A percentile compares a stretch with the other conserved stretches of the same genome.
Evolutionary conservation across 2,113 vertebrate species (phyloP).

Genomic region (Mungos mungo): DNA sequence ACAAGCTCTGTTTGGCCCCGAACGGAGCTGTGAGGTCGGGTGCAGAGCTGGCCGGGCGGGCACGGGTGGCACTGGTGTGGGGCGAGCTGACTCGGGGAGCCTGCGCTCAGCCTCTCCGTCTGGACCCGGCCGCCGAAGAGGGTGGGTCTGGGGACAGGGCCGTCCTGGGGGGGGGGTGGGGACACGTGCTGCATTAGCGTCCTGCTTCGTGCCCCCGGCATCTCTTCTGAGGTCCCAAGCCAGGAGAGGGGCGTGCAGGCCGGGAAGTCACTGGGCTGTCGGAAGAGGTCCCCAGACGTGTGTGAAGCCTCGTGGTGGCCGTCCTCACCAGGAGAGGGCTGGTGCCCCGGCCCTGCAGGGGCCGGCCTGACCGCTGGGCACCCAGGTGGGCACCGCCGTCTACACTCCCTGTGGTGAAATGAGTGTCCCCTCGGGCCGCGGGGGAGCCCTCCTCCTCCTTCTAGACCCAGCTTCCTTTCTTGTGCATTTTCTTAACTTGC

Average conservation of each 20-base stretch:
- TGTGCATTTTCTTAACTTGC: rapidly evolving
- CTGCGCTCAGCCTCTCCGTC: neutral
- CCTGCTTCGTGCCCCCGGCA: rapidly evolving
- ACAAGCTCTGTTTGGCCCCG: rapidly evolving
- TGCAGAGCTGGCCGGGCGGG: neutral
- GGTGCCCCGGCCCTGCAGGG: neutral
- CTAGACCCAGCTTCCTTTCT: neutral
- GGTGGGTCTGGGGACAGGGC: neutral
- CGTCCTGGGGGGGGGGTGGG: neutral
- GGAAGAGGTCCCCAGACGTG: constrained; percentile 9
- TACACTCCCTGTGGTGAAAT: rapidly evolving
- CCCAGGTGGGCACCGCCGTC: neutral
- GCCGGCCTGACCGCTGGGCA: neutral
- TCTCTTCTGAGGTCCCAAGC: rapidly evolving
- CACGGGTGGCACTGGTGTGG: rapidly evolving
- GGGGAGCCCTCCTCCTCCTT: no score
- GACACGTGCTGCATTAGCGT: rapidly evolving
- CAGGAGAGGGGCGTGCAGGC: neutral
- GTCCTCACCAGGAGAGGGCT: constrained; percentile 28
- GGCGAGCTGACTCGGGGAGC: neutral
- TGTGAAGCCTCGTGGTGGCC: neutral
- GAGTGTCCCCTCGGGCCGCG: neutral
- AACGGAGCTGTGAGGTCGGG: no score
- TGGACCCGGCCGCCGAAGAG: rapidly evolving
- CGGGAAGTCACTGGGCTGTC: rapidly evolving